A percentile compares a stretch with the other conserved stretches of the same genome.
Conservation (phyloP, 2,113 vertebrate genomes). For the Eolophus roseicapilla region DNA sequence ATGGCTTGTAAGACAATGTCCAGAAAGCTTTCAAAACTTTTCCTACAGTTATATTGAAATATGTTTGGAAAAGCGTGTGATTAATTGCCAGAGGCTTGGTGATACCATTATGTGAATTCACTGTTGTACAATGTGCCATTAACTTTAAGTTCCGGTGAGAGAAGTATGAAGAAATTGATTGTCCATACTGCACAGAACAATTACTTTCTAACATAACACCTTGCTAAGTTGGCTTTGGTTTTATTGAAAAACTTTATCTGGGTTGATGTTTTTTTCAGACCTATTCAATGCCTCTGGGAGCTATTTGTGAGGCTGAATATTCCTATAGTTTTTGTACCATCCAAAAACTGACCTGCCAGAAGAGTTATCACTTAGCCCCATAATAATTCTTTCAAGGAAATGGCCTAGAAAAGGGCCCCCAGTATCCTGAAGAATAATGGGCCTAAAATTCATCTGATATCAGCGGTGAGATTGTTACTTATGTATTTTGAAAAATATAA, state of each 20-base stretch:
- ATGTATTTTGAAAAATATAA: neutral
- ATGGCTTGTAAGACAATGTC: neutral
- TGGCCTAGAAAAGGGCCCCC: neutral
- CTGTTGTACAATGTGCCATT: neutral
- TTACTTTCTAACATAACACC: neutral
- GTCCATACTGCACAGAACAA: neutral
- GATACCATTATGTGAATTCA: neutral
- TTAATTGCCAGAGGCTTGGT: neutral
- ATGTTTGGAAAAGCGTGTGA: neutral
- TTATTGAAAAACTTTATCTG: neutral
- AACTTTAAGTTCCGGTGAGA: neutral
- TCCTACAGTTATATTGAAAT: neutral
- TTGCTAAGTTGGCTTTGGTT: neutral
- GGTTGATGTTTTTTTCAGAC: neutral
- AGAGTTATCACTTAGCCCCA: neutral
- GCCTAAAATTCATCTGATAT: neutral
- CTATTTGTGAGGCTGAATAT: neutral
- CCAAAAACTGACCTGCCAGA: neutral
- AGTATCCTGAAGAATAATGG: neutral
- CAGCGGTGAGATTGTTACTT: neutral
- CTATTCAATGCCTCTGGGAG: neutral
- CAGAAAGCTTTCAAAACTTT: neutral
- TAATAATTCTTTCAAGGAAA: neutral
- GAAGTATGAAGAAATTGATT: neutral
- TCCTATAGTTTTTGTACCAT: neutral